Evolutionary conservation across 1,140 invertebrate genomes (phyloP).

Genomic region (Lordiphosa mommai): DNA sequence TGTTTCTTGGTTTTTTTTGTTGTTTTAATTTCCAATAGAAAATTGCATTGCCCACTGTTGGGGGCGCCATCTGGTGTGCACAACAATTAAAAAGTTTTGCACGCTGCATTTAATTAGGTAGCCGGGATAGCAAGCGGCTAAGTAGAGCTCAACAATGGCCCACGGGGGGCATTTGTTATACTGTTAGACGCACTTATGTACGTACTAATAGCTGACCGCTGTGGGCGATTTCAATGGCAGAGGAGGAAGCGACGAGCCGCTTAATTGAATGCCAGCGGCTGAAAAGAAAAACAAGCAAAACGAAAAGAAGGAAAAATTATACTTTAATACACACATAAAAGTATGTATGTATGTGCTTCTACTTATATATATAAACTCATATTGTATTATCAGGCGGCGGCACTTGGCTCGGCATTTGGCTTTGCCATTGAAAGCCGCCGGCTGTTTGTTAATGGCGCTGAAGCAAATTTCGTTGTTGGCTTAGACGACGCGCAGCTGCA

Average conservation of each 20-base stretch:
- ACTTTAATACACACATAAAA: constrained; percentile 3
- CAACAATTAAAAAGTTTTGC: constrained; percentile 68
- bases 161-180: constrained; percentile 34
- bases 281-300: constrained; percentile 7
- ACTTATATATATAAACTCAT: not conserved
- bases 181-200: constrained; percentile 37
- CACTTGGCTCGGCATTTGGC: constrained; percentile 10
- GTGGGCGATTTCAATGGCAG: constrained; percentile 9
- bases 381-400: constrained; percentile 3
- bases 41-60: constrained; percentile 12
- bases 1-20: not conserved
- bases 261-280: constrained; percentile 67
- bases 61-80: constrained; percentile 57
- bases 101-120: constrained; percentile 70
- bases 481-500: constrained; percentile 54
- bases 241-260: constrained; percentile 42
- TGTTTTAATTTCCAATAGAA: not conserved
- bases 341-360: too few species aligned
- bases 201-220: constrained; percentile 61
- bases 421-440: constrained; percentile 28
- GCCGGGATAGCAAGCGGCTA: constrained; percentile 16
- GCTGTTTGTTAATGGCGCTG: constrained; percentile 52
- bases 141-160: constrained; percentile 24
- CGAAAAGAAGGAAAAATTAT: constrained; percentile 5
- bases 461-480: constrained; percentile 51